Evolutionary conservation across 2,888 invertebrate species (phyloP).

Genomic region (Rotaria sp.): DNA sequence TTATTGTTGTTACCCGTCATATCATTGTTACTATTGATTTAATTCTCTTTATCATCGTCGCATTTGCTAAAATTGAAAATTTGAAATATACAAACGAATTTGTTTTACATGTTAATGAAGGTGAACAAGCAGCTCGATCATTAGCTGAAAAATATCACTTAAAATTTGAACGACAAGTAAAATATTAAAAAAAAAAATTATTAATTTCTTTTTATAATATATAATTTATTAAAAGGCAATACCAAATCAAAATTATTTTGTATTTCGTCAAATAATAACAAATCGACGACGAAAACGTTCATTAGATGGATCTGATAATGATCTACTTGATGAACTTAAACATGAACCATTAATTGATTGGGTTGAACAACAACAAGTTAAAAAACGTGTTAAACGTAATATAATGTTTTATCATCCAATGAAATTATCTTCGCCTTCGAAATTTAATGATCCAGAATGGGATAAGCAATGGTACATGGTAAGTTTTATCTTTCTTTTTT

Average conservation of each 20-base stretch:
- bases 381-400: constrained; percentile 39
- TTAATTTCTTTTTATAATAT: background rate
- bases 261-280: constrained; percentile 15
- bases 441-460: constrained; percentile 40
- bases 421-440: background rate
- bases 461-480: constrained; percentile 40
- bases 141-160: constrained; percentile 33
- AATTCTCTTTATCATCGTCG: background rate
- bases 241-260: constrained; percentile 35
- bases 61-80: background rate
- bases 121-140: constrained; percentile 29
- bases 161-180: constrained; percentile 34
- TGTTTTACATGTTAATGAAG: constrained; percentile 35
- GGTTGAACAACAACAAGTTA: constrained; percentile 38
- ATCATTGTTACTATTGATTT: background rate
- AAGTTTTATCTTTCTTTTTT: background rate
- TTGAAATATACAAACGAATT: constrained; percentile 24
- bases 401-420: constrained; percentile 30
- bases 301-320: background rate
- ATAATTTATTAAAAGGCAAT: constrained; percentile 27
- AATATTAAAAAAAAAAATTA: background rate
- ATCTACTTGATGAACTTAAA: background rate
- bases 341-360: constrained; percentile 34
- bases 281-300: background rate
- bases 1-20: constrained; percentile 7